These are phyloP conservation scores for Pachyseris speciosa DNA, from an alignment of 64 coral and sea anemone genomes.

Conservation along the genomic window DNA sequence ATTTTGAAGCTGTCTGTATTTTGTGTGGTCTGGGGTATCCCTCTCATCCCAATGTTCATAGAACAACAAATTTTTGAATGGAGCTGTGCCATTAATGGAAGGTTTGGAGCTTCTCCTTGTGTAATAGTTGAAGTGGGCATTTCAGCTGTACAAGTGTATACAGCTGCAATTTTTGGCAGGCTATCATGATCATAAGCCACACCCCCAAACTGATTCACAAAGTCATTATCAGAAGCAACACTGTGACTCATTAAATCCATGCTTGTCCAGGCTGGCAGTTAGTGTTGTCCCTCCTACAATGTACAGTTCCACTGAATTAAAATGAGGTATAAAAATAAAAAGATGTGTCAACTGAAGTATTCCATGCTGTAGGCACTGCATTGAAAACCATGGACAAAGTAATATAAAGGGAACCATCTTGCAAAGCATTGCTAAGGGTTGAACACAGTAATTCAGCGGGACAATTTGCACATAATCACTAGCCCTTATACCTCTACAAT, in stretches of 20 bases:
- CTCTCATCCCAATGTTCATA: conserved; percentile 5
- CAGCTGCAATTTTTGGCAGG: conserved; percentile 52
- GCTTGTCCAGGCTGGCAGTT: background rate
- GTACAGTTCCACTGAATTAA: background rate
- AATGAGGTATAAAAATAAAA: too few relatives aligned
- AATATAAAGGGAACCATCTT: too few relatives aligned
- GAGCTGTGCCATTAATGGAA: background rate
- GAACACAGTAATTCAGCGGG: too few relatives aligned
- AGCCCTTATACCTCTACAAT: too few relatives aligned
- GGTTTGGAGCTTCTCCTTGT: background rate
- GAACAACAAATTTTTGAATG: background rate
- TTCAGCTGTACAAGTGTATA: conserved; percentile 19
- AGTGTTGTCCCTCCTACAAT: background rate
- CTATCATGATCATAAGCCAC: conserved; percentile 58
- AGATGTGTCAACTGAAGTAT: too few relatives aligned
- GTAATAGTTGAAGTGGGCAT: background rate
- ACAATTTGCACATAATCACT: too few relatives aligned
- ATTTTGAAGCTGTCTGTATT: background rate
- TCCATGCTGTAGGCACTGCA: too few relatives aligned
- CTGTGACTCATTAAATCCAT: conserved; percentile 31
- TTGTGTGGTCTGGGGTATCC: background rate
- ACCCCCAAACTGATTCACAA: conserved; percentile 7
- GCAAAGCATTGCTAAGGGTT: too few relatives aligned
- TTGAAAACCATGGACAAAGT: too few relatives aligned
- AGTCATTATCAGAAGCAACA: background rate